Base-by-base conservation (phyloP, 2,888 invertebrate species). In the Lasioglossum marginatum region DNA sequence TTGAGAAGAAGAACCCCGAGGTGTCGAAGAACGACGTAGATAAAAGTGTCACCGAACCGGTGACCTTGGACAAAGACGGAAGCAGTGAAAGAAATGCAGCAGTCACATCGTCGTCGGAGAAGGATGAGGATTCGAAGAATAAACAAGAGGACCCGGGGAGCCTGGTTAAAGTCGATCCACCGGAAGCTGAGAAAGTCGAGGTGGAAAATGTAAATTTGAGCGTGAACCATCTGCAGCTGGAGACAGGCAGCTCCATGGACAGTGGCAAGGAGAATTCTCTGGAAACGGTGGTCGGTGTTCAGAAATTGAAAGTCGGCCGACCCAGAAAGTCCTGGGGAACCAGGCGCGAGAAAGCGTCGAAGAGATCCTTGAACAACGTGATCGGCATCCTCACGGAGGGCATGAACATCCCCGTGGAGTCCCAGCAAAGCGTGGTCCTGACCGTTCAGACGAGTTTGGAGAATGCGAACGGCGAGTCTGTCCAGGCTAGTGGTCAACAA, bases 301-400 rank as follows among this genome's bases (percentile, higher is more conserved):
- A 93, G 16, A 95, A 94, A 76, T 79, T 92, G 14, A 94, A 93
- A 60, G 92, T 93, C 0, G 90, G 92, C 0, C 90, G 94, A 12
- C 95, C 95, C 0, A 94, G 93, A 48, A 95, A 95, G 72, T 88
- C 92, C 5, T 93, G 93, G 82, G 93, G 93, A 1, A 79, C 91
- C 3, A 91, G 92, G 6, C 92, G 92, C 4, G 94, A 95, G 23
- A 91, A 91, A 45, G 89, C 87, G 0, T 86, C 92, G 0, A 93
- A 91, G 70, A 87, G 92, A 70, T 94, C 94, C 0, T 86, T 95
- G 57, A 95, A 91, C 81, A 95, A 92, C 73, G 95, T 95, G 0
- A 95, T 95, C 12, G 95, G 95, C 5, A 95, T 95, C 75, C 87
- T 95, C 0, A 95, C 95, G 0, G 95, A 95, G 70, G 95, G 95